A percentile compares a stretch with the other conserved stretches of the same genome.
Conservation (phyloP, 2,888 invertebrate species). For the Nasonovia ribisnigri region DNA sequence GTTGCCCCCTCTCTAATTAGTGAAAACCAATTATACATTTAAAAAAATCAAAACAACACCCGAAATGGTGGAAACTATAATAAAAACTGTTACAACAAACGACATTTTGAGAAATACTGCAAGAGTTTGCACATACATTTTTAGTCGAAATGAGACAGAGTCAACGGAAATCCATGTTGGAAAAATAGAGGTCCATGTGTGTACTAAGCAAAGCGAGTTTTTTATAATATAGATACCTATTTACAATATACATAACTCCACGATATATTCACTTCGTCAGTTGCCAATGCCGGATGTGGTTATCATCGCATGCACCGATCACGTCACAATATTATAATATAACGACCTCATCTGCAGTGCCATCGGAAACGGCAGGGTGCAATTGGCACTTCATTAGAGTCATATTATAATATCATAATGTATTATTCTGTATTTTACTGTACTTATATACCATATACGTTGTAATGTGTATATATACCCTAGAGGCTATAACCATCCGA, state of each 20-base stretch:
- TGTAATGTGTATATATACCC: neutral
- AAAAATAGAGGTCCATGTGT: too few relatives aligned
- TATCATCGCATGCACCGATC: neutral
- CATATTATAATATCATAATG: neutral
- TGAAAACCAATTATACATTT: too few relatives aligned
- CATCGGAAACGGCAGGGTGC: neutral
- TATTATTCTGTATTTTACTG: neutral
- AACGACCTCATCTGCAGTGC: neutral
- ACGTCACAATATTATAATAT: neutral
- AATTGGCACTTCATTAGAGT: neutral
- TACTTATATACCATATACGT: neutral
- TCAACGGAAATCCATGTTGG: too few relatives aligned
- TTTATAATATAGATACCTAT: neutral
- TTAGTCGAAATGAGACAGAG: too few relatives aligned
- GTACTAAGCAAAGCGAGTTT: too few relatives aligned
- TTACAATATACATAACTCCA: neutral
- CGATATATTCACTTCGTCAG: neutral
- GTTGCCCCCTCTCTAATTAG: too few relatives aligned
- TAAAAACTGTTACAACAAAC: too few relatives aligned
- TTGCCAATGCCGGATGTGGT: neutral
- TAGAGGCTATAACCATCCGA: neutral
- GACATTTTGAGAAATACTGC: too few relatives aligned
- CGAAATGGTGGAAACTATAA: too few relatives aligned
- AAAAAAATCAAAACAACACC: too few relatives aligned
- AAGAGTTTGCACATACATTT: too few relatives aligned